These are phyloP conservation scores for human DNA, from an alignment of 2,113 vertebrate species.

Conservation along the genomic window GRCh38 chr7:23583501-23584000, in stretches of 20 bases:
- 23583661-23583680: constrained; percentile 23
- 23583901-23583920: no score
- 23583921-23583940: no score
- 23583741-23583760: background rate
- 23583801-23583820: constrained; percentile 2
- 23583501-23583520: no score
- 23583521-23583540: background rate
- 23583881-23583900: no score
- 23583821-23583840: background rate
- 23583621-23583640: constrained; percentile 27
- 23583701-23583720: background rate
- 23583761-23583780: background rate
- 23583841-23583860: constrained; percentile 4
- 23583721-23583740: background rate
- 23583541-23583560: background rate
- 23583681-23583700: background rate
- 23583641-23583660: background rate
- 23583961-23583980: no score
- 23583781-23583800: background rate
- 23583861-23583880: background rate
- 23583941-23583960: no score
- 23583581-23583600: background rate
- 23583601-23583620: background rate
- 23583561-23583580: background rate
- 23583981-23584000: no score